Percentiles rank a stretch among this genome's conserved stretches.
Evolutionary conservation across 2,888 invertebrate species (phyloP).

Genomic region (Drosophila lacicola): DNA sequence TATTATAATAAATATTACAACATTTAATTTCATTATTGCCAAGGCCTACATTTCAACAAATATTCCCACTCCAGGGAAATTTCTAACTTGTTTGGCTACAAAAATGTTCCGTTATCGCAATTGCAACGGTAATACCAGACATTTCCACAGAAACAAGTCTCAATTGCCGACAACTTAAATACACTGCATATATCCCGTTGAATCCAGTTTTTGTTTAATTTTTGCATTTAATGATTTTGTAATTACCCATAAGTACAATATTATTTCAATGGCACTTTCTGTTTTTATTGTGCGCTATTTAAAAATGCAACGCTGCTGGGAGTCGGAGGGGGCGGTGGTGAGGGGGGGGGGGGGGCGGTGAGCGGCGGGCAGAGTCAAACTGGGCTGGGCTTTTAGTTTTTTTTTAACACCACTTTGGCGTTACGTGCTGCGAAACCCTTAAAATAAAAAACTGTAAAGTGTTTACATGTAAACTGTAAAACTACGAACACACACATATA

Average conservation of each 20-base stretch:
- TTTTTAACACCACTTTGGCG: conserved; percentile 54
- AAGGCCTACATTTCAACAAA: neutral
- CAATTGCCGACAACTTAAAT: conserved; percentile 32
- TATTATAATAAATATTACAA: neutral
- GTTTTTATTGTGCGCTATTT: conserved; percentile 44
- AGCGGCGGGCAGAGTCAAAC: neutral
- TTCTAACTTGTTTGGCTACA: too few relatives aligned
- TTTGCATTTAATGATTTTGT: conserved; percentile 68
- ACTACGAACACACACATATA: conserved; percentile 28
- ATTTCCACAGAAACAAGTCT: conserved; percentile 34
- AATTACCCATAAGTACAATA: conserved; percentile 71
- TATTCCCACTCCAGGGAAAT: too few relatives aligned
- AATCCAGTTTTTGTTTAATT: conserved; percentile 49
- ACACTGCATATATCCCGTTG: conserved; percentile 39
- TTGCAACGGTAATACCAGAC: neutral
- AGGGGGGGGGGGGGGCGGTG: too few relatives aligned
- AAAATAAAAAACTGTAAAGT: conserved; percentile 52
- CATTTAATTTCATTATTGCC: neutral
- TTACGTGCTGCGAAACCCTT: conserved; percentile 51
- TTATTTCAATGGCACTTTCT: conserved; percentile 69
- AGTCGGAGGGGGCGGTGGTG: too few relatives aligned
- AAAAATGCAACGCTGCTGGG: conserved; percentile 20
- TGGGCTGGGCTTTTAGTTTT: conserved; percentile 32
- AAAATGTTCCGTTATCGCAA: neutral
- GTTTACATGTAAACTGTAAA: conserved; percentile 64